Percentiles rank a stretch among this genome's conserved stretches.
Conservation (phyloP, 1,140 invertebrate genomes). For the Lepidurus couesii region DNA sequence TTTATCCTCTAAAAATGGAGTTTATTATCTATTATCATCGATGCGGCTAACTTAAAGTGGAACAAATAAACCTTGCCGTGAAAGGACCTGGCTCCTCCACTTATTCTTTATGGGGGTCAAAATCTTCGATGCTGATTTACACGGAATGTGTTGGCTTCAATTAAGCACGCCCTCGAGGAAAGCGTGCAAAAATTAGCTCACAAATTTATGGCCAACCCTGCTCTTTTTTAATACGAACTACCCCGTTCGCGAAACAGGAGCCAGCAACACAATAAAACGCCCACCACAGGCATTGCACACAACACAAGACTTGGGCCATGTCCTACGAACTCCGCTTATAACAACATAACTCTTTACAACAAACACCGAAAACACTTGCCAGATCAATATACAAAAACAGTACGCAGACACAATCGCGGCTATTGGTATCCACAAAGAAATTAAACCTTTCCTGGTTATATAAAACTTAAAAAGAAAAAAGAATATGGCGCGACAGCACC, state of each 20-base stretch:
- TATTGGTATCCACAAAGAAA: slow-evolving; percentile 15
- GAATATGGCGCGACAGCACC: slow-evolving; percentile 13
- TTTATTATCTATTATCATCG: slow-evolving; percentile 19
- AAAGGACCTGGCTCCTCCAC: slow-evolving; percentile 16
- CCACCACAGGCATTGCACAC: slow-evolving; percentile 20
- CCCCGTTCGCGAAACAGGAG: neutral
- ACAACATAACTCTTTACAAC: slow-evolving; percentile 19
- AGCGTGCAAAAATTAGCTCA: slow-evolving; percentile 1
- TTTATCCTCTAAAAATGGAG: neutral
- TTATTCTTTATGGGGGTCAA: neutral
- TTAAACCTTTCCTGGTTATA: neutral
- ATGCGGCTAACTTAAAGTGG: neutral
- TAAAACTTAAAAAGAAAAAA: neutral
- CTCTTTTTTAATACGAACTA: neutral
- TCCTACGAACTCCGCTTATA: neutral
- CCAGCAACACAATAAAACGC: slow-evolving; percentile 1
- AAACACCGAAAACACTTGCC: slow-evolving; percentile 3
- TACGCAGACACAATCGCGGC: neutral
- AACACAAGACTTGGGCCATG: slow-evolving; percentile 3
- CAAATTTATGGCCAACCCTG: neutral
- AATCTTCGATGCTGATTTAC: slow-evolving; percentile 8
- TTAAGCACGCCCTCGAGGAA: neutral
- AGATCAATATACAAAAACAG: slow-evolving; percentile 15
- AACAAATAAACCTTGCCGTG: slow-evolving; percentile 11
- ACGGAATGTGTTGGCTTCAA: slow-evolving; percentile 15